Percentiles rank a stretch among this genome's conserved stretches.
Evolutionary conservation across 2,113 vertebrate genomes (phyloP).

Genomic region (mouse (Mus musculus)): DNA sequence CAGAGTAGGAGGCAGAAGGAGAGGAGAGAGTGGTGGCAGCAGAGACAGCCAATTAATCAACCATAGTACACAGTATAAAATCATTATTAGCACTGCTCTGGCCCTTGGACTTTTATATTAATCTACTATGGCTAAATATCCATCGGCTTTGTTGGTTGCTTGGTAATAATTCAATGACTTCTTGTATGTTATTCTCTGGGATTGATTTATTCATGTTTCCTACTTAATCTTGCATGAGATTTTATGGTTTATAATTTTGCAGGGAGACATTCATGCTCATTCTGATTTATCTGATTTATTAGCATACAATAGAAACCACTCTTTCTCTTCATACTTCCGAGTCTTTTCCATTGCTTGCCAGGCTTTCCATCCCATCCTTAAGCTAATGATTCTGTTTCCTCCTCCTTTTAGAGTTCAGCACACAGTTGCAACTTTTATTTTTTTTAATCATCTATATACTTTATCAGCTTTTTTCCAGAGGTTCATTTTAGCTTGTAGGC

Average conservation of each 20-base stretch:
- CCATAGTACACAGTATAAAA: neutral
- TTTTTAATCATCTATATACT: neutral
- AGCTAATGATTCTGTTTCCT: conserved; percentile 52
- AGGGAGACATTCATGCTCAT: neutral
- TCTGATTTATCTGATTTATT: conserved; percentile 55
- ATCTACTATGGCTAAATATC: neutral
- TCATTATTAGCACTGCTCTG: neutral
- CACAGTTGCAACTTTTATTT: neutral
- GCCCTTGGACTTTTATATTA: neutral
- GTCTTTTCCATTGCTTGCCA: conserved; percentile 31
- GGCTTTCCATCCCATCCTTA: neutral
- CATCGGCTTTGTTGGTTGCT: neutral
- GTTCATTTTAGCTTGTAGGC: conserved; percentile 32
- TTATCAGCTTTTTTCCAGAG: conserved; percentile 15
- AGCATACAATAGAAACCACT: neutral
- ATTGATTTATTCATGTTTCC: conserved; percentile 39
- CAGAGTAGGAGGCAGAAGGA: too few relatives aligned
- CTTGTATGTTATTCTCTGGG: conserved; percentile 42
- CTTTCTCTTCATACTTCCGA: conserved; percentile 46
- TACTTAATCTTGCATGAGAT: conserved; percentile 29
- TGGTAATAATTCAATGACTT: neutral
- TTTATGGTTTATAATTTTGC: conserved; percentile 53
- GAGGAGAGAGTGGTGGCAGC: neutral
- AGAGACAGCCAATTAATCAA: neutral
- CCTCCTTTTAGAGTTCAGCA: neutral